Evolutionary conservation across 2,888 invertebrate species (phyloP).

Genomic region (Lasioglossum pauxillum): DNA sequence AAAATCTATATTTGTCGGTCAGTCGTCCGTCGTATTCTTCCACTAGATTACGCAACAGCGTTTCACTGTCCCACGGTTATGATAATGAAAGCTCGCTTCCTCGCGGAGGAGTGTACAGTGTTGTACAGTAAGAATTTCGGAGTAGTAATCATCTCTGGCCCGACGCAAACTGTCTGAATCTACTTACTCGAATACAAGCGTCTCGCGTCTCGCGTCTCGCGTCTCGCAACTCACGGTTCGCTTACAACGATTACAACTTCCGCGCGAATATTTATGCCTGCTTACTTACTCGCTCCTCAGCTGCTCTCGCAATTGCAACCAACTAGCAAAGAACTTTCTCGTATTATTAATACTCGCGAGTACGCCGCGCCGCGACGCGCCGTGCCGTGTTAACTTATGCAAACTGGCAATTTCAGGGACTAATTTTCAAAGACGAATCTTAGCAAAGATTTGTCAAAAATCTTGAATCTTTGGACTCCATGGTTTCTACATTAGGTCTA

Average conservation of each 20-base stretch:
- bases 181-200: background rate
- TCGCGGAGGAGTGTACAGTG: background rate
- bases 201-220: background rate
- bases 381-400: background rate
- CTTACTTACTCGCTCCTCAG: background rate
- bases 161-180: background rate
- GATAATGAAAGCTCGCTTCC: background rate
- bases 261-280: background rate
- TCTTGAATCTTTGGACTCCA: background rate
- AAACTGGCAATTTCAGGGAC: background rate
- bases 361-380: background rate
- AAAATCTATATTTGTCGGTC: background rate
- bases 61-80: background rate
- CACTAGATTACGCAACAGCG: background rate
- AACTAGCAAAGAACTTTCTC: background rate
- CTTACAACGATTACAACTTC: conserved; percentile 2
- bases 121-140: background rate
- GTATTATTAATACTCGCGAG: background rate
- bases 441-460: background rate
- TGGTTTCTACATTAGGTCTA: too few relatives aligned
- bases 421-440: background rate
- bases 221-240: background rate
- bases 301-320: background rate
- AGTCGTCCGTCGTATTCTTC: background rate
- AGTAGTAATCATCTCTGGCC: background rate